Base-by-base conservation (phyloP, 2,113 vertebrate genomes). In the Candoia aspera region DNA sequence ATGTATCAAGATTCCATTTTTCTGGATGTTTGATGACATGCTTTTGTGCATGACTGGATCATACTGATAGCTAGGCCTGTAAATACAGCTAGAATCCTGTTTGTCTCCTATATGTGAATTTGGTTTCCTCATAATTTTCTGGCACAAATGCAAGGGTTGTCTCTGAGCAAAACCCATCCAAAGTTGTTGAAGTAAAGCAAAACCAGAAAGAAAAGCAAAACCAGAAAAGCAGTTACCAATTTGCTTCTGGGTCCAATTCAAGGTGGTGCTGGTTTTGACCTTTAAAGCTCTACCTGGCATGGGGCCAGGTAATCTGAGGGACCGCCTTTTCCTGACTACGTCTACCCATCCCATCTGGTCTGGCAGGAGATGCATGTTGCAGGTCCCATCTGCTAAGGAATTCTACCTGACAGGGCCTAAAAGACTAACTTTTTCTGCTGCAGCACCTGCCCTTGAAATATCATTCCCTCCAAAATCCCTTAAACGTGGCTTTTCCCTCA, bases 201-300 rank as follows among this genome's bases (percentile, higher is more conserved):
- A 59, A 49, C 91, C 79, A 88, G 68, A 37, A 79, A 79, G 26
- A n/a, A 60, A 92, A 88, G 19, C 55, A 88, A 60, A 59, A 53
- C 91, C 79, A 88, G 68, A 37, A 79, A 79, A 49, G 49, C 49
- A 49, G 2, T 49, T 49, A 9, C 2, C 6, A 79, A n/a, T 8
- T 79, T 79, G 68, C n/a, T 79, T 79, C 68, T 17, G 37, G 68
- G 6, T 37, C 33, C 68, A 79, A 79, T 21, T 37, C 33, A 79
- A 79, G 33, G 17, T 37, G 33, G 17, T 37, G 8, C 33, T 79
- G 33, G 13, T 9, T 79, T 79, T 79, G 68, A 79, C 68, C 15
- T 21, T 79, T 79, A 37, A 37, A 79, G 17, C 6, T 37, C 33
- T 49, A 37, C 2, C 3, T 37, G 33, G 17, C 68, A 79, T 37